Conservation (phyloP, 2,888 invertebrate genomes). For the Blera fallax region DNA sequence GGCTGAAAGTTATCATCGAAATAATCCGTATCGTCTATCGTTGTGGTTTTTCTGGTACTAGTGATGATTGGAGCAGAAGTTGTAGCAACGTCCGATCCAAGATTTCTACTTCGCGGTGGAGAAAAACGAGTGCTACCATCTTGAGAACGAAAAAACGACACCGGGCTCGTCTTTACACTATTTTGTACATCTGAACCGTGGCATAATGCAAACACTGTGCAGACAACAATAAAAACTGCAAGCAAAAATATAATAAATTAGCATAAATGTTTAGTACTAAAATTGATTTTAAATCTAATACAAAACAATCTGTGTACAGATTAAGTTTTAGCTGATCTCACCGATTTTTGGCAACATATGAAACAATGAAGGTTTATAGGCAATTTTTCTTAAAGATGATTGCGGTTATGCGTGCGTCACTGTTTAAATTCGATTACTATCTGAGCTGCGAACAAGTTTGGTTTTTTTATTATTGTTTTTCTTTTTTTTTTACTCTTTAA, state of each 20-base stretch:
- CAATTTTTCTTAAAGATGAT: neutral
- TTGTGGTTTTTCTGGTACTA: neutral
- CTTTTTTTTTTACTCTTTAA: conserved; percentile 22
- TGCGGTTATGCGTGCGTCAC: conserved; percentile 22
- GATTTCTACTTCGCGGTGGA: neutral
- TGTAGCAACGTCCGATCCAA: neutral
- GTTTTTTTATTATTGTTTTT: neutral
- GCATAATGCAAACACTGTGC: conserved; percentile 29
- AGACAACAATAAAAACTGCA: conserved; percentile 37
- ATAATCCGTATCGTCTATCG: conserved; percentile 74
- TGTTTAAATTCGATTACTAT: conserved; percentile 25
- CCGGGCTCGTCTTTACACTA: neutral
- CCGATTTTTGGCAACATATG: conserved; percentile 49
- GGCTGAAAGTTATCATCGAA: conserved; percentile 79
- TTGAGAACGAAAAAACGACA: neutral
- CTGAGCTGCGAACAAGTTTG: conserved; percentile 44
- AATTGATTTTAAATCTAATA: neutral
- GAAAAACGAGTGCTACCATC: neutral
- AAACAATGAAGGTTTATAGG: conserved; percentile 8
- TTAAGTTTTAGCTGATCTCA: conserved; percentile 36
- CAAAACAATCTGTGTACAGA: neutral
- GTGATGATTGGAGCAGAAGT: neutral
- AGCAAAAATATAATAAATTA: conserved; percentile 7
- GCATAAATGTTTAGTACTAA: neutral
- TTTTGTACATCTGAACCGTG: conserved; percentile 1